Evolutionary conservation across 2,797 vertebrate genomes (phyloP).

Genomic region (Lithobates pipiens): DNA sequence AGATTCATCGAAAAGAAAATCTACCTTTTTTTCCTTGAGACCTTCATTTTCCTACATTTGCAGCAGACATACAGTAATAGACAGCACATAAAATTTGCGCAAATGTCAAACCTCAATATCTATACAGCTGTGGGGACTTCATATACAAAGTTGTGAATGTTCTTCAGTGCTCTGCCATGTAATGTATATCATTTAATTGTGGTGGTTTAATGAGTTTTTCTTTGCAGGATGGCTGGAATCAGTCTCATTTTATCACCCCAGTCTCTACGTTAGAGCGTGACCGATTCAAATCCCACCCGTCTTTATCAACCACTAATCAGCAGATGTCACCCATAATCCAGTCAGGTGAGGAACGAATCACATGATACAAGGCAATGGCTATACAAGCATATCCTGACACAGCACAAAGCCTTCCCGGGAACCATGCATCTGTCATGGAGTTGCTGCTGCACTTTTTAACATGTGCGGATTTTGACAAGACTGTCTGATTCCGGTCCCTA

Average conservation of each 20-base stretch:
- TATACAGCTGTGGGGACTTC: too few species aligned
- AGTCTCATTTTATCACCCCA: constrained; percentile 98
- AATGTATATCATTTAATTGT: neutral
- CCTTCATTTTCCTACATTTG: too few species aligned
- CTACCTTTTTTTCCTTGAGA: too few species aligned
- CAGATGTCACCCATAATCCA: constrained; percentile 95
- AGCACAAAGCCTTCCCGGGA: neutral
- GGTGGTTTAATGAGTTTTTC: neutral
- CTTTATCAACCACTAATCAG: constrained; percentile 86
- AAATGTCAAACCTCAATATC: too few species aligned
- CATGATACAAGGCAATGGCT: neutral
- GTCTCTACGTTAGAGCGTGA: constrained; percentile 94
- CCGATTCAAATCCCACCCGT: constrained; percentile 94
- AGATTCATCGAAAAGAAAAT: too few species aligned
- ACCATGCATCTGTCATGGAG: constrained; percentile 13
- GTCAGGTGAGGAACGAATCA: constrained; percentile 80
- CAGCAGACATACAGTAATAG: too few species aligned
- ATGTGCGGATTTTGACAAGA: neutral
- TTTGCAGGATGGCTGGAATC: constrained; percentile 95
- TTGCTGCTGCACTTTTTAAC: neutral
- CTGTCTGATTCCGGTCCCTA: constrained; percentile 28
- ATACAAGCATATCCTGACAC: neutral
- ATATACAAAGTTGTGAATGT: too few species aligned
- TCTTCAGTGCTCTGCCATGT: too few species aligned
- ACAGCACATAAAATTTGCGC: too few species aligned